phyloP scores from a whole-genome alignment of 2,113 vertebrate species.

The Rhinopithecus roxellana region DNA sequence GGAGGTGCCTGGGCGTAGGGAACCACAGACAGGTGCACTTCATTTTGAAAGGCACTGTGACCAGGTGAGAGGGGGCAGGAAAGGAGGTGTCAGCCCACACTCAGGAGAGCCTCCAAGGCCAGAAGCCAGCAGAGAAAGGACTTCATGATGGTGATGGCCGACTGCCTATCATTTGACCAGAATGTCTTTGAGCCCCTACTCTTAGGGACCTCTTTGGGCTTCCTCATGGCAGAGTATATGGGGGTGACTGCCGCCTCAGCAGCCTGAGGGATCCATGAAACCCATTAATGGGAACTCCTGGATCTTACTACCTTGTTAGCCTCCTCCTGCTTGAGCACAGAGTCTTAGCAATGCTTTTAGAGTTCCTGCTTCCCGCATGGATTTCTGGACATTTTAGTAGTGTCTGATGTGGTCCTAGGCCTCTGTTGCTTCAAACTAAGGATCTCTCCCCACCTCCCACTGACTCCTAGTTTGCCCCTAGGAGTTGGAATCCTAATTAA shows the following conservation, averaged over 20 bases:
- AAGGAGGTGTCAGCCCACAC: neutral
- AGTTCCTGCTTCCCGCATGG: neutral
- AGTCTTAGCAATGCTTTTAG: neutral
- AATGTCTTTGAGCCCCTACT: neutral
- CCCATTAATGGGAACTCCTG: neutral
- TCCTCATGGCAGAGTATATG: neutral
- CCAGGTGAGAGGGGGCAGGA: neutral
- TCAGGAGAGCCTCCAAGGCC: neutral
- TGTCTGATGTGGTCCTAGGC: neutral
- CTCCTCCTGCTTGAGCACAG: neutral
- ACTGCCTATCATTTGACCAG: neutral
- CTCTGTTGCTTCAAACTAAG: neutral
- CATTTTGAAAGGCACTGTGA: neutral
- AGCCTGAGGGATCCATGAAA: neutral
- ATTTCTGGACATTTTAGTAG: neutral
- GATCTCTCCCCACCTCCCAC: neutral
- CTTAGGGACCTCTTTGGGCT: neutral
- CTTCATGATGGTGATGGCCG: neutral
- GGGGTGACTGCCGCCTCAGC: neutral
- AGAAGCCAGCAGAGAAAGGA: neutral
- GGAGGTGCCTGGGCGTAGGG: neutral
- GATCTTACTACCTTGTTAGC: neutral
- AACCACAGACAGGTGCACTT: neutral
- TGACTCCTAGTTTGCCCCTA: neutral
- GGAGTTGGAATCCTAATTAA: neutral